These are phyloP conservation scores for Eolophus roseicapilla DNA, from an alignment of 2,113 vertebrate species.

Conservation along the genomic window DNA sequence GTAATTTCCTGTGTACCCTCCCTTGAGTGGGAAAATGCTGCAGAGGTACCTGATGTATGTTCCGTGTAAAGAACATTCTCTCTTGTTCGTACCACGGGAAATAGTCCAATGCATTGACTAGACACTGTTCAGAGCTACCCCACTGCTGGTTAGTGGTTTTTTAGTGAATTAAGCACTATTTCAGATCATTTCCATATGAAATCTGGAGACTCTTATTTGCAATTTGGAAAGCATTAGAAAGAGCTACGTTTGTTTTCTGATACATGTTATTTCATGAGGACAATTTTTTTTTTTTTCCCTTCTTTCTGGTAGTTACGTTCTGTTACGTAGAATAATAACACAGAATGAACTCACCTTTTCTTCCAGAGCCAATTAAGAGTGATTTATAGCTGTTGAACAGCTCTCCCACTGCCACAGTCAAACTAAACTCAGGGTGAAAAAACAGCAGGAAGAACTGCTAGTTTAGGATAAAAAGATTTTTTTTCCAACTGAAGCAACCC, in stretches of 20 bases:
- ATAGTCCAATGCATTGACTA: neutral
- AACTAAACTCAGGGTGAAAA: neutral
- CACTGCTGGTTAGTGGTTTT: neutral
- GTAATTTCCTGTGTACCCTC: neutral
- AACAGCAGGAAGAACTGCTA: neutral
- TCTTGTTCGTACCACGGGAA: neutral
- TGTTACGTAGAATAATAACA: neutral
- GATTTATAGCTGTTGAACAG: neutral
- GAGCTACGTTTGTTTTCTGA: neutral
- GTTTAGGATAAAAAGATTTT: conserved; percentile 1
- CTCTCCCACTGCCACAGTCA: neutral
- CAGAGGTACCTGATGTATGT: neutral
- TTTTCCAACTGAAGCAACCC: neutral
- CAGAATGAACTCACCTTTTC: neutral
- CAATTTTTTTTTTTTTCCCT: neutral
- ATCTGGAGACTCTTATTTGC: neutral
- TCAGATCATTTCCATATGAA: neutral
- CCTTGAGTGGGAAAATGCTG: neutral
- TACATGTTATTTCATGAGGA: neutral
- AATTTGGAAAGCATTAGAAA: neutral
- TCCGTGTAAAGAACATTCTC: neutral
- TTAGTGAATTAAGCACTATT: neutral
- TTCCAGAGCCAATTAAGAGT: neutral
- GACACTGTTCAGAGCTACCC: neutral
- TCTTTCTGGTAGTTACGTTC: neutral